Conservation (phyloP, 2,113 vertebrate species). For the Mola mola region DNA sequence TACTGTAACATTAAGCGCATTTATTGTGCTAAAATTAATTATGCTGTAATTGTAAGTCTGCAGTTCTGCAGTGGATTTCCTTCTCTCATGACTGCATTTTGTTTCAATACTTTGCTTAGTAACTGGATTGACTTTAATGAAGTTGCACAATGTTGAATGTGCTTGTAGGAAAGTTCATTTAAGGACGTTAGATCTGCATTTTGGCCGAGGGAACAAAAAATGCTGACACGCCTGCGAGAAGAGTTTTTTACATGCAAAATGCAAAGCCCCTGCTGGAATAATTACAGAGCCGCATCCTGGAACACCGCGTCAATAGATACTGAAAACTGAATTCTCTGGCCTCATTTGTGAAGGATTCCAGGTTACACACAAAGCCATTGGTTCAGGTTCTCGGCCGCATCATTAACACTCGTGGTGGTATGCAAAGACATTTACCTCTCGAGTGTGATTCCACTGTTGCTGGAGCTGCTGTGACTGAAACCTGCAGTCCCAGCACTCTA, state of each 20-base stretch:
- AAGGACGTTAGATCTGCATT: conserved; percentile 6
- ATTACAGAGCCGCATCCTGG: conserved; percentile 1
- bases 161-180: conserved; percentile 11
- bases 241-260: conserved; percentile 14
- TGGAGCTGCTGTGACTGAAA: background rate
- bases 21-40: no score
- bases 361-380: background rate
- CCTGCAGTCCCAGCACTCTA: no score
- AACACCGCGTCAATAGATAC: conserved; percentile 14
- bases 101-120: conserved; percentile 14
- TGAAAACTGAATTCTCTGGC: background rate
- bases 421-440: background rate
- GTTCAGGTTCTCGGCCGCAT: background rate
- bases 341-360: background rate
- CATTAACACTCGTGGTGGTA: background rate
- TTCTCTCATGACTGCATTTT: conserved; percentile 26
- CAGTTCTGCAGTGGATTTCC: conserved; percentile 8
- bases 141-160: conserved; percentile 3
- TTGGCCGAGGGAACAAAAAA: conserved; percentile 21
- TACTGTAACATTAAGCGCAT: no score
- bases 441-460: background rate
- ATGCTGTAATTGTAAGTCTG: conserved; percentile 1
- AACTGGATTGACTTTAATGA: conserved; percentile 35
- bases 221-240: conserved; percentile 11
- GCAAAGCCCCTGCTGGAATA: background rate